These are phyloP conservation scores for Upupa epops DNA, from an alignment of 2,113 vertebrate genomes.

Conservation along the genomic window DNA sequence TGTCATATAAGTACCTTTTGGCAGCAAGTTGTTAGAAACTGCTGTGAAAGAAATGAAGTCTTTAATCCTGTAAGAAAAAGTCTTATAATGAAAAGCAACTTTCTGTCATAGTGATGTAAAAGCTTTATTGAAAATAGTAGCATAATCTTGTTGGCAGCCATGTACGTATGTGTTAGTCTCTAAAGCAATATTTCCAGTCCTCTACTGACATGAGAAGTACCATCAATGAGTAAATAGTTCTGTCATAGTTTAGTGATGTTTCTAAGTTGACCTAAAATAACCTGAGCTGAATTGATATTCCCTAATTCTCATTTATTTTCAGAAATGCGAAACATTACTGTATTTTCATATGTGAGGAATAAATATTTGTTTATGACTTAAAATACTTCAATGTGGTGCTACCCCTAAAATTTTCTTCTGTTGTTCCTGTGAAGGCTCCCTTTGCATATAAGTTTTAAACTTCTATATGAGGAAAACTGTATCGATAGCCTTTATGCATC, in stretches of 20 bases:
- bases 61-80: slow-evolving; percentile 1
- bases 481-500: neutral
- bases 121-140: neutral
- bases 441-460: neutral
- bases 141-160: neutral
- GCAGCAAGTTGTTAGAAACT: neutral
- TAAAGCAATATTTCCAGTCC: neutral
- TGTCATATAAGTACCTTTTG: neutral
- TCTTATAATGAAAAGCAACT: neutral
- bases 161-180: neutral
- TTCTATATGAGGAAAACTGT: neutral
- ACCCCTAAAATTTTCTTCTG: neutral
- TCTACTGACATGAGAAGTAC: neutral
- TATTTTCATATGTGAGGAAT: neutral
- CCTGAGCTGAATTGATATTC: neutral
- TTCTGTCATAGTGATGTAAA: neutral
- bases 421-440: neutral
- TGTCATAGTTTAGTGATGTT: neutral
- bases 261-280: neutral
- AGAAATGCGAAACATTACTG: neutral
- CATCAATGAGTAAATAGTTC: neutral
- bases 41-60: neutral
- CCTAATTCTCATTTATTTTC: neutral
- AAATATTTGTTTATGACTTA: neutral
- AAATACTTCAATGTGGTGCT: neutral